Evolutionary conservation across 2,888 invertebrate species (phyloP).

Genomic region (Nymphalis polychloros): DNA sequence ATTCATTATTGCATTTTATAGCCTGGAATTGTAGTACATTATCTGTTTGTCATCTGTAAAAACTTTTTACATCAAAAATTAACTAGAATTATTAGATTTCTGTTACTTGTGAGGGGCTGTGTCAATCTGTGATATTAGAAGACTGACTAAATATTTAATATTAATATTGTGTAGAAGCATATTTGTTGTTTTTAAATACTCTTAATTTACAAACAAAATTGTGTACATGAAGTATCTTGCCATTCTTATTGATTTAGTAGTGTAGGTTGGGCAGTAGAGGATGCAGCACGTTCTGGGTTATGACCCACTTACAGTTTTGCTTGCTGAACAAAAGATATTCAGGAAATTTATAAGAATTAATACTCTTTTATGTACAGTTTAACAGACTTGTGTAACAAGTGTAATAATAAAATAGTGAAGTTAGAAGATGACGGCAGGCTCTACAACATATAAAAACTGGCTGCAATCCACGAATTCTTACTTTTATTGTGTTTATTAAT

Average conservation of each 20-base stretch:
- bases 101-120: conserved; percentile 18
- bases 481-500: no score
- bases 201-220: background rate
- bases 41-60: background rate
- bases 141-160: conserved; percentile 7
- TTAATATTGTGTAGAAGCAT: conserved; percentile 1
- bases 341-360: no score
- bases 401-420: no score
- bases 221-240: background rate
- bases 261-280: no score
- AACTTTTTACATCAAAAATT: background rate
- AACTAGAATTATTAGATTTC: background rate
- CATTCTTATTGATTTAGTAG: background rate
- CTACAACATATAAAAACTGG: no score
- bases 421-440: no score
- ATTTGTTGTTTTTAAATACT: background rate
- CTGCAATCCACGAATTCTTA: no score
- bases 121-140: conserved; percentile 33
- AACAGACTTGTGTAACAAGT: no score
- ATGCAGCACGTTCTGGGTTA: no score
- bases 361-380: no score
- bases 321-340: no score
- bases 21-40: background rate
- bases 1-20: background rate
- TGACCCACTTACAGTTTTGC: no score